These are phyloP conservation scores for Diabrotica balteata DNA, from an alignment of 2,888 invertebrate genomes.

Conservation along the genomic window DNA sequence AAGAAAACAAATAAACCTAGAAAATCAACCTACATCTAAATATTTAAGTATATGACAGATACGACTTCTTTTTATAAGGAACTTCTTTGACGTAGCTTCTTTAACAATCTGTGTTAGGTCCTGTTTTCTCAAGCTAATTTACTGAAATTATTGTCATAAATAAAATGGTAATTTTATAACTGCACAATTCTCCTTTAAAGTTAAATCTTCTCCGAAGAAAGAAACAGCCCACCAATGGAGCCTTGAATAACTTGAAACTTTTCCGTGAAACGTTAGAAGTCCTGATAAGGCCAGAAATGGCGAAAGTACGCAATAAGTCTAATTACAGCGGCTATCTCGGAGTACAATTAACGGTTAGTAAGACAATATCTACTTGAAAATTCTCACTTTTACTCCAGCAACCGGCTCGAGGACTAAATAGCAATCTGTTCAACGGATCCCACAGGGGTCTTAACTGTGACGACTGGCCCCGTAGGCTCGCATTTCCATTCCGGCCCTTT, in stretches of 20 bases:
- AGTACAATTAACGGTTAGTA: conserved; percentile 27
- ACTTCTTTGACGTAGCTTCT: no score
- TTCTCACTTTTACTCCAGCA: conserved; percentile 25
- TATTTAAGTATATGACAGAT: no score
- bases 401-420: conserved; percentile 26
- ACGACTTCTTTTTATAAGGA: no score
- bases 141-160: no score
- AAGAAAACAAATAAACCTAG: no score
- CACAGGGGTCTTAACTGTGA: conserved; percentile 54
- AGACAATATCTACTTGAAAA: conserved; percentile 26
- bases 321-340: conserved; percentile 19
- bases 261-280: conserved; percentile 16
- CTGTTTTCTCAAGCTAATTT: no score
- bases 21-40: no score
- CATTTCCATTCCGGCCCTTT: conserved; percentile 36
- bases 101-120: no score
- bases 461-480: conserved; percentile 52
- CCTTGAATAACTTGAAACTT: conserved; percentile 15
- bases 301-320: conserved; percentile 5
- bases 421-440: conserved; percentile 59
- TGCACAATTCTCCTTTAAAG: conserved; percentile 5
- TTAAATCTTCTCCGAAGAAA: not conserved
- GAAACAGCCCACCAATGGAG: not conserved
- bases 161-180: no score
- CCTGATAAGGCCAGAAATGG: conserved; percentile 15